Conservation (phyloP, 2,113 vertebrate species). For the Carlito syrichta region DNA sequence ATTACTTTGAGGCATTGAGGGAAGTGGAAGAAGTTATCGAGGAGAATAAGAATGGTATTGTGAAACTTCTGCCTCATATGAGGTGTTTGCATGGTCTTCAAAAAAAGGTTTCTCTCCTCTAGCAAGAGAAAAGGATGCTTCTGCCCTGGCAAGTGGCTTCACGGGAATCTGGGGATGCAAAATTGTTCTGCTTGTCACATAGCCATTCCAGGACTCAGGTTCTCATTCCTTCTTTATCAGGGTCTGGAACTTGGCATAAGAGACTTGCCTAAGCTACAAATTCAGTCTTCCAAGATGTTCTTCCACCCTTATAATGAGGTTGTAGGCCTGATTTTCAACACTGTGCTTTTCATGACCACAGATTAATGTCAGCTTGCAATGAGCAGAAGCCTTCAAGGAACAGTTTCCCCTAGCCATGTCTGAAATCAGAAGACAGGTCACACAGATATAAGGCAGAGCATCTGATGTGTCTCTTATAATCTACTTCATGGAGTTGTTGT, state of each 20-base stretch:
- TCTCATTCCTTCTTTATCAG: not conserved
- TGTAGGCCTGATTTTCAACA: not conserved
- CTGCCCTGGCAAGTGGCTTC: not conserved
- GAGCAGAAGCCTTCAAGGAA: not conserved
- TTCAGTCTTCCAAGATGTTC: not conserved
- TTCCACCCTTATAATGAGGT: not conserved
- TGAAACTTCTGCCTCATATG: not conserved
- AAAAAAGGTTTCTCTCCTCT: not conserved
- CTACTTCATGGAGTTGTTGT: not conserved
- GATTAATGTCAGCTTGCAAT: not conserved
- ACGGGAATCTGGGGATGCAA: not conserved
- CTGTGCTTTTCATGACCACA: not conserved
- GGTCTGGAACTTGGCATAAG: not conserved
- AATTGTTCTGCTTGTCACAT: not conserved
- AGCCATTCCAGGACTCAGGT: not conserved
- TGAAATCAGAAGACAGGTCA: not conserved
- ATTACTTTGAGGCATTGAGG: not conserved
- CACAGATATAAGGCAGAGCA: not conserved
- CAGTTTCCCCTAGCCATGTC: not conserved
- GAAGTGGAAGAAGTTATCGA: not conserved
- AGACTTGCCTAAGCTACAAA: not conserved
- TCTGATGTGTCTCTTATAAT: not conserved
- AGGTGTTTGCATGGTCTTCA: not conserved
- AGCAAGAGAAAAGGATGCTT: not conserved
- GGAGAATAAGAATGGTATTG: not conserved